These are phyloP conservation scores for Dryoscopus gambensis DNA, from an alignment of 2,113 vertebrate species.

Conservation along the genomic window DNA sequence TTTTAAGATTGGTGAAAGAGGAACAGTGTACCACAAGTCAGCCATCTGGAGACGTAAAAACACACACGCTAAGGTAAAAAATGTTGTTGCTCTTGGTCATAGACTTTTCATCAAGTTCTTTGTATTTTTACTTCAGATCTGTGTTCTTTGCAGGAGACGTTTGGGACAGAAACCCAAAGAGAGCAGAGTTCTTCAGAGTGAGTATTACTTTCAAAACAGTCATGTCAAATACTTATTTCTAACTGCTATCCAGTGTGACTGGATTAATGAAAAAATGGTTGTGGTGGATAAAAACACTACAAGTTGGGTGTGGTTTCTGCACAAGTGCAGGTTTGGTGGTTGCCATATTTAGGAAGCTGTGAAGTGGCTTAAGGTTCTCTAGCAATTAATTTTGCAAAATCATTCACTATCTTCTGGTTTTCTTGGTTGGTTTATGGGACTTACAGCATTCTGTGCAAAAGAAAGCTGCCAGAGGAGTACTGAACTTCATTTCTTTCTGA, in stretches of 20 bases:
- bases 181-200: neutral
- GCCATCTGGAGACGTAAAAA: neutral
- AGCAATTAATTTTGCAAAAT: neutral
- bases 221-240: neutral
- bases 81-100: neutral
- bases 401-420: neutral
- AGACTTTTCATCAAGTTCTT: neutral
- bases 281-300: neutral
- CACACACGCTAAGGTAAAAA: neutral
- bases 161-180: neutral
- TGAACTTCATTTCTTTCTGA: neutral
- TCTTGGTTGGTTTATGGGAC: neutral
- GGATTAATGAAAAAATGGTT: neutral
- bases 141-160: slow-evolving; percentile 60
- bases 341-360: neutral
- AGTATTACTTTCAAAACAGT: neutral
- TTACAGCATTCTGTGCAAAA: neutral
- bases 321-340: neutral
- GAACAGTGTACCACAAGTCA: neutral
- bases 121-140: neutral
- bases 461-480: neutral
- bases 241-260: neutral
- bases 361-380: neutral
- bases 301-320: neutral
- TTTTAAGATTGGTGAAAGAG: neutral